Evolutionary conservation across 1,140 invertebrate species (phyloP).

Genomic region (Drosophila eugracilis): DNA sequence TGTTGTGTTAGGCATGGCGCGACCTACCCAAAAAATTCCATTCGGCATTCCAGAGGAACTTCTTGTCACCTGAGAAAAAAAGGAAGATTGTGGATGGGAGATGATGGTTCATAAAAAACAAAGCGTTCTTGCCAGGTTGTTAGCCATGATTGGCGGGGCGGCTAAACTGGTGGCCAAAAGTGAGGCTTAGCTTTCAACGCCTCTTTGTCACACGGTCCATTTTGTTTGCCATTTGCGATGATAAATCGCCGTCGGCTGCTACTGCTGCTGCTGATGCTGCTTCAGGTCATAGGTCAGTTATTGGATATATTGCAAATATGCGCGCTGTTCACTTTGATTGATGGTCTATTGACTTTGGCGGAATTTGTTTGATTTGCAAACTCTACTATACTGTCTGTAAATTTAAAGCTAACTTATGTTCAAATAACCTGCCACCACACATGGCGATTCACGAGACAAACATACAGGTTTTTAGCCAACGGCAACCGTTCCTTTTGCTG

Average conservation of each 20-base stretch:
- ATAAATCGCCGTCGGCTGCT: constrained; percentile 54
- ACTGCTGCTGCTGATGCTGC: constrained; percentile 48
- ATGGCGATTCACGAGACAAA: constrained; percentile 11
- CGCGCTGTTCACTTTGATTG: constrained; percentile 65
- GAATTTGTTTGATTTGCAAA: constrained; percentile 67
- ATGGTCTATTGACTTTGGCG: constrained; percentile 58
- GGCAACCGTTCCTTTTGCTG: constrained; percentile 49
- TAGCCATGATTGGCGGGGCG: constrained; percentile 65
- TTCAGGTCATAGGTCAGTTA: constrained; percentile 69
- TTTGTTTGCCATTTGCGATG: constrained; percentile 75
- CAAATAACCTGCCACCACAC: constrained; percentile 40
- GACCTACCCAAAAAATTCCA: constrained; percentile 47
- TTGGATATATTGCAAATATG: constrained; percentile 59
- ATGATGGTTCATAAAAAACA: constrained; percentile 14
- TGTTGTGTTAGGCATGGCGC: constrained; percentile 31
- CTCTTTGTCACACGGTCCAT: constrained; percentile 54
- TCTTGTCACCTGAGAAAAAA: constrained; percentile 36
- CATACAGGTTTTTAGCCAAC: constrained; percentile 44
- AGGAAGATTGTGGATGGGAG: not conserved
- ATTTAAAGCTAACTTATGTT: constrained; percentile 57
- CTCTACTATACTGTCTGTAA: constrained; percentile 8
- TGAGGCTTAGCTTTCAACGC: constrained; percentile 36
- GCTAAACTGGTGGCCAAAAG: constrained; percentile 16
- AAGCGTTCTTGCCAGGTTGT: constrained; percentile 27
- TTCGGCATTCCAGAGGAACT: constrained; percentile 21